These are phyloP conservation scores for Conops quadrifasciatus DNA, from an alignment of 2,888 invertebrate species.

Conservation along the genomic window DNA sequence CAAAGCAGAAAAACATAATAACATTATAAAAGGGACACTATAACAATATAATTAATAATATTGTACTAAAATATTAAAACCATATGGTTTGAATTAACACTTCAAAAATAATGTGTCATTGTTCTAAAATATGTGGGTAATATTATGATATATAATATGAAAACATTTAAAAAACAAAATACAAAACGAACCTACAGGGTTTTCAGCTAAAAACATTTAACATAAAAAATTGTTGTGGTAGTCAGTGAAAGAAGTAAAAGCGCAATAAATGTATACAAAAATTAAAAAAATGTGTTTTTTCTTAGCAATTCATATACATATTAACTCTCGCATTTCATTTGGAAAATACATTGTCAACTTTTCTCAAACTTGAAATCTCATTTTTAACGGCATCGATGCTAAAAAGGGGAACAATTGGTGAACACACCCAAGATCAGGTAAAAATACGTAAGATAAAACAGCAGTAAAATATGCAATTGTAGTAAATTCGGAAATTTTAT, in stretches of 20 bases:
- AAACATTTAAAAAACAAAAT: constrained; percentile 39
- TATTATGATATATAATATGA: constrained; percentile 30
- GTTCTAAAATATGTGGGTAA: constrained; percentile 41
- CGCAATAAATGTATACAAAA: constrained; percentile 65
- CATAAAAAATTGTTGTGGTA: constrained; percentile 61
- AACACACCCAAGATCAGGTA: too few relatives aligned
- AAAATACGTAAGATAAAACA: too few relatives aligned
- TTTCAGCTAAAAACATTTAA: background rate
- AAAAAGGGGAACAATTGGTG: too few relatives aligned
- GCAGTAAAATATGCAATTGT: too few relatives aligned
- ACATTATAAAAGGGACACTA: constrained; percentile 12
- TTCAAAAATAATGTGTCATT: constrained; percentile 29
- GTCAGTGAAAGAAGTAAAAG: constrained; percentile 56
- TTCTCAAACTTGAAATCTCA: too few relatives aligned
- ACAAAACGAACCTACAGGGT: constrained; percentile 16
- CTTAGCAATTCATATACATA: background rate
- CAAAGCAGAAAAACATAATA: constrained; percentile 18
- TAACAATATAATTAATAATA: constrained; percentile 35
- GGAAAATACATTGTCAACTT: too few relatives aligned
- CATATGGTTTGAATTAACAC: constrained; percentile 38
- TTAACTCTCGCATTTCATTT: background rate
- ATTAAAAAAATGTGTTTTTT: constrained; percentile 35
- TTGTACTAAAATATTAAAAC: constrained; percentile 42
- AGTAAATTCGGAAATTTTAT: too few relatives aligned
- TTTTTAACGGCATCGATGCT: too few relatives aligned